Base-by-base conservation (phyloP, 37 sponge, comb jelly and placozoan species). In the Petrosia ficiformis region DNA sequence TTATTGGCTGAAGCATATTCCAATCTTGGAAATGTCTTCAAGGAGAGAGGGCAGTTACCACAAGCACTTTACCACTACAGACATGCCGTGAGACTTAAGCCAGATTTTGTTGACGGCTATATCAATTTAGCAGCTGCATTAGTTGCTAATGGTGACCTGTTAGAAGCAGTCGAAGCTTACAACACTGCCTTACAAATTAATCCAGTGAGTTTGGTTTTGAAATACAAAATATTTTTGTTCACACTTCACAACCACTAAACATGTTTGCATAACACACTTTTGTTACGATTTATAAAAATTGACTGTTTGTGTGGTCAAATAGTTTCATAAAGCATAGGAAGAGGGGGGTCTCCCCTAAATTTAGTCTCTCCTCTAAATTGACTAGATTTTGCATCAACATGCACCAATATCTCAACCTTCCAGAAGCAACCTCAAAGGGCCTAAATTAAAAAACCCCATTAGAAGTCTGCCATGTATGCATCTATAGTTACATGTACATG, bases 51-150 rank as follows among this genome's bases (percentile, higher is more conserved):
- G 1, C 91, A 96, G 80, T 83, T 98, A 11, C 78, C 76, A 26
- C 87, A 93, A 52, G 99, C 99, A 0, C 79, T 98, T 64, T 91
- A 98, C 48, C 82, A 89, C 77, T 98, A 98, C 74, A 85, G 81
- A 52, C 92, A 95, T 72, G 99, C 99, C 30, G 90, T 98, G 34
- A 42, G 82, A 28, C 78, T 98, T 16, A 98, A 95, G 77, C 94
- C 99, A 0, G 99, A 98, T 56, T 98, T 98, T 76, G 97, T 98
- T 35, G 99, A 98, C 65, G 99, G 99, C 19, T 95, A 98, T 75
- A 95, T 98, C 75, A 98, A 98, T 70, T 77, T 98, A 39, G 99
- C 99, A 5, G 93, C 99, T 33, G 99, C 99, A 2, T 72, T 95
- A 42, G 99, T 98, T n/a, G 91, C 94, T 2, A 92, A 96, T 21